Conservation (phyloP, 2,888 invertebrate species). For the Trachelus troglodyta region DNA sequence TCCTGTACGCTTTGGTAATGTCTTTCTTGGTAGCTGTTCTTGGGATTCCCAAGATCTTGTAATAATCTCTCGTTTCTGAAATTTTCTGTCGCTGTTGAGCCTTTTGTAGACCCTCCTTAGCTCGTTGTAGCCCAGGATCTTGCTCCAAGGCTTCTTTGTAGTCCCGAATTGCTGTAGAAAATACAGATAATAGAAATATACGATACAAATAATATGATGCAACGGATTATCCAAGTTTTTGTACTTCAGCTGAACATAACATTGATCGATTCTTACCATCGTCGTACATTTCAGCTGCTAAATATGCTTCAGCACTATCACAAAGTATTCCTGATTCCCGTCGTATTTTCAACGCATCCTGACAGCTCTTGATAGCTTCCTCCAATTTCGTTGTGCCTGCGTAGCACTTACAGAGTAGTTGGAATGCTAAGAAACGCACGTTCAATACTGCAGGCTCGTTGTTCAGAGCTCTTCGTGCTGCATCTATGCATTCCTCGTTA, state of each 20-base stretch:
- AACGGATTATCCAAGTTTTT: neutral
- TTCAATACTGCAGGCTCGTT: conserved; percentile 78
- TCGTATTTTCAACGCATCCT: conserved; percentile 80
- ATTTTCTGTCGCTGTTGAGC: conserved; percentile 94
- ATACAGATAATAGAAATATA: too few species aligned
- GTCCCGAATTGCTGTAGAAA: conserved; percentile 80
- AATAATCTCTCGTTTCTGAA: conserved; percentile 94
- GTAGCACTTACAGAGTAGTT: conserved; percentile 85
- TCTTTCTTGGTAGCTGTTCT: conserved; percentile 92
- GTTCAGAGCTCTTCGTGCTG: conserved; percentile 76
- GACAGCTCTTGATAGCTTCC: conserved; percentile 82
- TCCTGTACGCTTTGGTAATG: conserved; percentile 95
- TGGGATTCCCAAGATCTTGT: conserved; percentile 94
- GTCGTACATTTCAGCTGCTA: conserved; percentile 90
- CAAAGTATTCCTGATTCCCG: conserved; percentile 84
- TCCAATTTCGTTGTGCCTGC: conserved; percentile 76
- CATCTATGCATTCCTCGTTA: conserved; percentile 75
- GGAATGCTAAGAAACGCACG: conserved; percentile 80
- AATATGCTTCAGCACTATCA: conserved; percentile 92
- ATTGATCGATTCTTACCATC: conserved; percentile 72
- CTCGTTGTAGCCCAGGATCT: conserved; percentile 82
- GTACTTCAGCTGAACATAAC: neutral
- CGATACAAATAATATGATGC: neutral
- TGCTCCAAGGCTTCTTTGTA: conserved; percentile 87
- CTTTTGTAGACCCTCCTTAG: conserved; percentile 87